phyloP scores from a whole-genome alignment of 2,797 vertebrate species.

The Syngnathus rostellatus region DNA sequence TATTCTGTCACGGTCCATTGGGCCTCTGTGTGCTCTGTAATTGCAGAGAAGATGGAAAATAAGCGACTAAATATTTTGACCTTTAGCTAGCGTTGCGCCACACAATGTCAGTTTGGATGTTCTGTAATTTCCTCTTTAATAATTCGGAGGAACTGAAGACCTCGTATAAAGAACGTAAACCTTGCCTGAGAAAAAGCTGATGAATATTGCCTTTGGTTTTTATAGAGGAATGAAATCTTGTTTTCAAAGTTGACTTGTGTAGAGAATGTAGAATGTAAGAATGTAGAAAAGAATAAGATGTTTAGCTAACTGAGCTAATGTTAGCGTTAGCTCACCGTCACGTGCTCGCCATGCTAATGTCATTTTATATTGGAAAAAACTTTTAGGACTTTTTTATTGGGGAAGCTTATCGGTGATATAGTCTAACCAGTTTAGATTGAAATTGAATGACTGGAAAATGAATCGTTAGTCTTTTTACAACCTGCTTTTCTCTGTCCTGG shows the following conservation, averaged over 20 bases:
- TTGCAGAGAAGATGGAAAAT: conserved; percentile 6
- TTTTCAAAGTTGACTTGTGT: not conserved
- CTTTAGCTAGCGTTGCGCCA: conserved; percentile 1
- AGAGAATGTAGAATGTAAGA: not conserved
- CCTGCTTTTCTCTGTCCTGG: conserved; percentile 5
- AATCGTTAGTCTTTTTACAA: not conserved
- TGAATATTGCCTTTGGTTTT: not conserved
- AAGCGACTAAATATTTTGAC: conserved; percentile 8
- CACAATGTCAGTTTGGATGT: conserved; percentile 4
- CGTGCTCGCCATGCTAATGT: not conserved
- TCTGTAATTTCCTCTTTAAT: not conserved
- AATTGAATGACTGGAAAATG: not conserved
- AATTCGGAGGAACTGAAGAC: not conserved
- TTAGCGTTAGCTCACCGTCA: not conserved
- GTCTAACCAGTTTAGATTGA: not conserved
- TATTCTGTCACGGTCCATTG: not conserved
- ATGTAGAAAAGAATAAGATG: too few relatives aligned
- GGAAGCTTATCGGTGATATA: not conserved
- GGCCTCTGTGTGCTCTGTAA: conserved; percentile 3
- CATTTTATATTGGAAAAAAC: not conserved
- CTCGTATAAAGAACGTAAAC: not conserved
- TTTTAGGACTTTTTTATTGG: not conserved
- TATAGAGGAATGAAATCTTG: not conserved
- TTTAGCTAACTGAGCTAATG: not conserved
- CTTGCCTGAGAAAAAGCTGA: not conserved